These are phyloP conservation scores for Microcebus murinus DNA, from an alignment of 2,113 vertebrate species.

Conservation along the genomic window DNA sequence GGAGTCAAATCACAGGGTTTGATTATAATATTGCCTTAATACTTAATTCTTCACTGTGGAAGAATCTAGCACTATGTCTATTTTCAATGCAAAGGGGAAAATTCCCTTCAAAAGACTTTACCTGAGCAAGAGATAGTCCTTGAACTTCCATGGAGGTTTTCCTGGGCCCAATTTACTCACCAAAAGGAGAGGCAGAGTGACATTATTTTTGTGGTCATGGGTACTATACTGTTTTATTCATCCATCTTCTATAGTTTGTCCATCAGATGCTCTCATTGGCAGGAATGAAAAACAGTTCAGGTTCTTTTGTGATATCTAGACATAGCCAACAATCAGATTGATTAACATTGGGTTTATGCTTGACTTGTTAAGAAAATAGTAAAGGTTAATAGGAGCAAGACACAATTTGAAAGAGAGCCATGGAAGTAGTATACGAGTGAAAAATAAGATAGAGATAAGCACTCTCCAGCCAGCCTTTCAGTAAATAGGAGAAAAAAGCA, in stretches of 20 bases:
- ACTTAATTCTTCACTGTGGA: not conserved
- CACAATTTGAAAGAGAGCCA: not conserved
- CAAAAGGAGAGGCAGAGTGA: not conserved
- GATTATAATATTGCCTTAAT: not conserved
- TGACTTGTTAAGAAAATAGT: not conserved
- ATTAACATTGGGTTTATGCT: not conserved
- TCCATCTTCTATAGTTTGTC: not conserved
- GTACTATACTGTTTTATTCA: not conserved
- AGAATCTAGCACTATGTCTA: not conserved
- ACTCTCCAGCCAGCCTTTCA: too few relatives aligned
- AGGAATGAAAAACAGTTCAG: not conserved
- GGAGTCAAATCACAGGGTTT: not conserved
- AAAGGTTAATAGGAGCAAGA: not conserved
- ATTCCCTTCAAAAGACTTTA: not conserved
- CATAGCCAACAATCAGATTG: not conserved
- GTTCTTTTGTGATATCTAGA: too few relatives aligned
- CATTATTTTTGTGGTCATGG: not conserved
- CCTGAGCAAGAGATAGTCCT: not conserved
- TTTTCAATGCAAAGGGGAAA: not conserved
- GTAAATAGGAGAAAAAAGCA: not conserved
- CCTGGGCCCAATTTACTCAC: not conserved
- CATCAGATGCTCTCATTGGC: not conserved
- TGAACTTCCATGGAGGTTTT: not conserved
- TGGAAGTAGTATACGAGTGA: not conserved
- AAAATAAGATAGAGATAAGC: not conserved